These are phyloP conservation scores for Macrostomum cliftonense DNA, from an alignment of 2,888 invertebrate species.

Conservation along the genomic window DNA sequence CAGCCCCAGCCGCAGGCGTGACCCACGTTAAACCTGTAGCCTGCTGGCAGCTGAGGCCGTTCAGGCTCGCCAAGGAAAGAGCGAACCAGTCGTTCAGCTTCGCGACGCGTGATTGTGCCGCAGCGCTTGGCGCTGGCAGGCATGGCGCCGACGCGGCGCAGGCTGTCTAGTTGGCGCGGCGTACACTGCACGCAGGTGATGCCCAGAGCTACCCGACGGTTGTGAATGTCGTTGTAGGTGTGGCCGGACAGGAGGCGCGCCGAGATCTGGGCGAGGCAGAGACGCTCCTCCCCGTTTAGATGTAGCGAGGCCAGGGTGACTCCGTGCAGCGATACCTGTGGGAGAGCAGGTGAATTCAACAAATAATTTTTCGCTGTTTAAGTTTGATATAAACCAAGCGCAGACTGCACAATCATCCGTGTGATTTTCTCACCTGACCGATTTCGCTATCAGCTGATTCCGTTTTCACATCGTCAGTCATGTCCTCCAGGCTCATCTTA, in stretches of 20 bases:
- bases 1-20: conserved; percentile 94
- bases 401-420: too few relatives aligned
- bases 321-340: conserved; percentile 61
- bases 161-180: conserved; percentile 78
- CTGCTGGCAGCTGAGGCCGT: conserved; percentile 57
- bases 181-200: conserved; percentile 74
- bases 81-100: conserved; percentile 84
- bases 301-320: conserved; percentile 79
- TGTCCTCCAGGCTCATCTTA: too few relatives aligned
- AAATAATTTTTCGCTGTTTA: too few relatives aligned
- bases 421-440: too few relatives aligned
- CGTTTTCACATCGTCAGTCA: too few relatives aligned
- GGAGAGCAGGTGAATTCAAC: conserved; percentile 40
- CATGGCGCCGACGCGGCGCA: conserved; percentile 56
- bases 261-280: conserved; percentile 87
- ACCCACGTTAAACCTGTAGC: conserved; percentile 68
- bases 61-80: conserved; percentile 60
- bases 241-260: conserved; percentile 80
- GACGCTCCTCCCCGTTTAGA: conserved; percentile 71
- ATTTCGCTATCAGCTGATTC: too few relatives aligned
- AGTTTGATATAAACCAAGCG: too few relatives aligned
- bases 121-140: conserved; percentile 44
- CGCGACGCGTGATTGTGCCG: conserved; percentile 62
- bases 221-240: conserved; percentile 95
- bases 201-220: conserved; percentile 69